Conservation (phyloP, 2,113 vertebrate species). For the Toxotes jaculatrix region DNA sequence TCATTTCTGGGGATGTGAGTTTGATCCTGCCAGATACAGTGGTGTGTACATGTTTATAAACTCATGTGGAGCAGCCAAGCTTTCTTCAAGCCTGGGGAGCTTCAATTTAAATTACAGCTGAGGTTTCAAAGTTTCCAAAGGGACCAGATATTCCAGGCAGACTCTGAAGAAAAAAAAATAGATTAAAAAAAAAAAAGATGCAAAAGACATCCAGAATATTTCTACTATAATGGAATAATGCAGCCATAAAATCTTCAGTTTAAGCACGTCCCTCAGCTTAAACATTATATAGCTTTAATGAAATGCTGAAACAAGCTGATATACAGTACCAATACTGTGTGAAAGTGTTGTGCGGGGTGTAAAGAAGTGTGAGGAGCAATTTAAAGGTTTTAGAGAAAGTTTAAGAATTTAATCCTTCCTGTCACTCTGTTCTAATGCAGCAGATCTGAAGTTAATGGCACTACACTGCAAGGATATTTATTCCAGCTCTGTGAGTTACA, state of each 20-base stretch:
- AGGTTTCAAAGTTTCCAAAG: not conserved
- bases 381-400: not conserved
- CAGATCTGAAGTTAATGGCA: constrained; percentile 16
- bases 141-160: not conserved
- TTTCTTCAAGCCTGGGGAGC: not conserved
- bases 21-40: not conserved
- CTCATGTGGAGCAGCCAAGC: not conserved
- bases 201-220: no score
- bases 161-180: not conserved
- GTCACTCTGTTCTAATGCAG: not conserved
- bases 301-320: no score
- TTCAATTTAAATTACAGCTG: not conserved
- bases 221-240: no score
- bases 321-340: not conserved
- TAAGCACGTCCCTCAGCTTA: no score
- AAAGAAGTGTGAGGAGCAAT: not conserved
- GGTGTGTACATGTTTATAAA: not conserved
- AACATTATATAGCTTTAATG: no score
- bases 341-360: not conserved
- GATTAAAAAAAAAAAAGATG: not conserved
- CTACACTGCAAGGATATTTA: constrained; percentile 19
- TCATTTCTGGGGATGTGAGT: not conserved
- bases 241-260: no score
- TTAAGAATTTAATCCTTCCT: not conserved
- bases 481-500: constrained; percentile 8